phyloP scores from a whole-genome alignment of 2,888 invertebrate species.

The Chloromyia formosa region DNA sequence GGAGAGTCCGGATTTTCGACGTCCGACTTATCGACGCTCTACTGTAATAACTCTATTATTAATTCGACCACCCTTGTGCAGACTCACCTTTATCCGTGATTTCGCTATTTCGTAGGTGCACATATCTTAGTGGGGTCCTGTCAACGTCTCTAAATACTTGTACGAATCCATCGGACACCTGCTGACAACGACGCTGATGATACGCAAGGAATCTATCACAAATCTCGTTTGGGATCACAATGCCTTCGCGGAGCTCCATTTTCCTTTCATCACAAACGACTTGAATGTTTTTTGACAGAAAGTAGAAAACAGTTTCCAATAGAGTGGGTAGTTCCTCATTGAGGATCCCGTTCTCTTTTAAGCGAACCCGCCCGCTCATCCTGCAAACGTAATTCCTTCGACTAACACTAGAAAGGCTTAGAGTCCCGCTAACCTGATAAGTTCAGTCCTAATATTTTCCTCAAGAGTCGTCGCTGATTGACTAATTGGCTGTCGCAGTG shows the following conservation, averaged over 20 bases:
- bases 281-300: slow-evolving; percentile 60
- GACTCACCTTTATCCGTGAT: slow-evolving; percentile 73
- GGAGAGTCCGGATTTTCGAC: too few species aligned
- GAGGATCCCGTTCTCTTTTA: slow-evolving; percentile 62
- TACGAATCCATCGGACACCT: slow-evolving; percentile 74
- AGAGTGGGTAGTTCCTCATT: slow-evolving; percentile 63
- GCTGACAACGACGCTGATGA: slow-evolving; percentile 63
- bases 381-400: background rate
- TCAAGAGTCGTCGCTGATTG: slow-evolving; percentile 8
- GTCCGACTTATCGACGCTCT: too few species aligned
- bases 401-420: background rate
- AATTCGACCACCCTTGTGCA: too few species aligned
- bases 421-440: background rate
- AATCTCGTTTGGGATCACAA: slow-evolving; percentile 75
- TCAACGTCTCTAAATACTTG: slow-evolving; percentile 75
- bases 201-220: slow-evolving; percentile 69
- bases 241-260: slow-evolving; percentile 66
- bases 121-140: slow-evolving; percentile 73
- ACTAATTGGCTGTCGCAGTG: slow-evolving; percentile 9
- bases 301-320: slow-evolving; percentile 62
- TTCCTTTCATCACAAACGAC: slow-evolving; percentile 59
- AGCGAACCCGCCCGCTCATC: slow-evolving; percentile 64
- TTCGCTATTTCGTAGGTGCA: slow-evolving; percentile 75
- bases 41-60: too few species aligned
- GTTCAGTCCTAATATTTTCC: background rate